phyloP scores from a whole-genome alignment of 64 coral and sea anemone genomes.

The Anthopleura sola region DNA sequence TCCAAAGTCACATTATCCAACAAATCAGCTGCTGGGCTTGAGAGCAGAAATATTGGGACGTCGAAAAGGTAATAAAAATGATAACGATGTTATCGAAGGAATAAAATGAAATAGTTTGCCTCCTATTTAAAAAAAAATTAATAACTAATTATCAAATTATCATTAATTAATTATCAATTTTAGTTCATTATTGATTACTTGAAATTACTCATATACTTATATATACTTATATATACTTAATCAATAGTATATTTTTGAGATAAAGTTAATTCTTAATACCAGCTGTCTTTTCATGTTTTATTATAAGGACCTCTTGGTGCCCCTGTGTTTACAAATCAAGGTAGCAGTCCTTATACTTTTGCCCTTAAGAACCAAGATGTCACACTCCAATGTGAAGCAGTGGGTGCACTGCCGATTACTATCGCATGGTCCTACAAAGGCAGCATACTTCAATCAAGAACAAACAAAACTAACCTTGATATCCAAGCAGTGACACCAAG shows the following conservation, averaged over 20 bases:
- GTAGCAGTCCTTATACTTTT: neutral
- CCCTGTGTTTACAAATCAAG: constrained; percentile 5
- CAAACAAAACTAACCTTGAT: neutral
- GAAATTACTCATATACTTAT: too few relatives aligned
- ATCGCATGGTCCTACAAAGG: constrained; percentile 1
- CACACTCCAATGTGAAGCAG: neutral
- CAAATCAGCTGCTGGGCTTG: neutral
- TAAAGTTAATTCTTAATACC: too few relatives aligned
- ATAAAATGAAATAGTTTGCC: too few relatives aligned
- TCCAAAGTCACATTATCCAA: neutral
- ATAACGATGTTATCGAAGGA: neutral
- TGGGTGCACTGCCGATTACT: neutral
- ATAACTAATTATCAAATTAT: too few relatives aligned
- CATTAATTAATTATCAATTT: too few relatives aligned
- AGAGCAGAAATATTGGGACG: neutral
- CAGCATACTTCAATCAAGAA: neutral
- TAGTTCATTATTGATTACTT: too few relatives aligned
- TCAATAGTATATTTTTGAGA: neutral
- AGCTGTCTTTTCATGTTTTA: neutral
- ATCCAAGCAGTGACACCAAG: neutral
- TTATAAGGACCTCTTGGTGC: neutral
- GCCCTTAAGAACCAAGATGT: constrained; percentile 6
- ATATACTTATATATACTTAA: too few relatives aligned
- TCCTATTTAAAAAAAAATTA: too few relatives aligned
- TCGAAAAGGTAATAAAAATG: constrained; percentile 1